Percentiles rank a stretch among this genome's conserved stretches.
phyloP scores from a whole-genome alignment of 35 echinoderm and acorn worm species.

The Anneissia japonica region DNA sequence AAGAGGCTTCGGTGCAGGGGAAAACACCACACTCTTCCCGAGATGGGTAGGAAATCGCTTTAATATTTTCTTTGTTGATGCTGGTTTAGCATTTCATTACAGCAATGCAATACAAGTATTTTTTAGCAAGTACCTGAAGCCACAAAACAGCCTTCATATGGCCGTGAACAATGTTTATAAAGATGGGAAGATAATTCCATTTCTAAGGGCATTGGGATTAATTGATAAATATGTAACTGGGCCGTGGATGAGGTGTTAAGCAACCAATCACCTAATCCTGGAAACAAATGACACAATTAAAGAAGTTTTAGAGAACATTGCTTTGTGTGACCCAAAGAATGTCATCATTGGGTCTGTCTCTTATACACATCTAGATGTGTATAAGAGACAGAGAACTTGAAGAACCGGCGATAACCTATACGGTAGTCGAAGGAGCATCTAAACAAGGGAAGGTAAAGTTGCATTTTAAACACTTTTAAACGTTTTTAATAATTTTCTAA shows the following conservation, averaged over 20 bases:
- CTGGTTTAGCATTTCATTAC: constrained; percentile 5
- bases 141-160: constrained; percentile 11
- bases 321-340: no score
- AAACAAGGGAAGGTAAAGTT: no score
- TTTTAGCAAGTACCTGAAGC: not conserved
- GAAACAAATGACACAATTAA: not conserved
- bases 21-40: constrained; percentile 21
- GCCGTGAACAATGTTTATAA: constrained; percentile 12
- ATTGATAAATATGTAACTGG: not conserved
- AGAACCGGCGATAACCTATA: no score
- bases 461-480: no score
- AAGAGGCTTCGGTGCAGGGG: constrained; percentile 6
- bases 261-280: not conserved
- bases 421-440: no score
- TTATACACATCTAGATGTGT: no score
- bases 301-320: not conserved
- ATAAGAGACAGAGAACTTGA: no score
- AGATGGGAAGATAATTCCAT: not conserved
- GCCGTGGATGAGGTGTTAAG: not conserved
- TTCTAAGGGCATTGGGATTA: not conserved
- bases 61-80: constrained; percentile 34
- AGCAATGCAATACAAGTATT: constrained; percentile 8
- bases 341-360: no score
- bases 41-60: constrained; percentile 36
- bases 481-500: no score